Evolutionary conservation across 2,797 vertebrate genomes (phyloP).

Genomic region (Manis pentadactyla): DNA sequence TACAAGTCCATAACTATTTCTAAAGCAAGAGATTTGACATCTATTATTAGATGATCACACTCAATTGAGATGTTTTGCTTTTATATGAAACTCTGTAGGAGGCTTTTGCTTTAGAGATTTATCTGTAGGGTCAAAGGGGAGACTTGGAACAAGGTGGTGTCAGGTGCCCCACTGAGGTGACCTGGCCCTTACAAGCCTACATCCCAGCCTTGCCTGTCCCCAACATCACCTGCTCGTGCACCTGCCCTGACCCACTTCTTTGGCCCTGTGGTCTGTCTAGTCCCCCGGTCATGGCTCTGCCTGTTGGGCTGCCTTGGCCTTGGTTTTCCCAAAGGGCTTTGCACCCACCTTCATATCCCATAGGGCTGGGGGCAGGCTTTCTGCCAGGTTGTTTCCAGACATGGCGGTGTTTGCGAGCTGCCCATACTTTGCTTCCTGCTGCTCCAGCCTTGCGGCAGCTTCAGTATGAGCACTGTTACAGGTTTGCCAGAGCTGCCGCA

Average conservation of each 20-base stretch:
- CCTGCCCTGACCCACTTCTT: neutral
- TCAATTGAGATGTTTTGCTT: conserved; percentile 21
- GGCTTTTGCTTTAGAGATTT: neutral
- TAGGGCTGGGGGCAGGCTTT: conserved; percentile 84
- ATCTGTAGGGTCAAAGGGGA: neutral
- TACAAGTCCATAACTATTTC: neutral
- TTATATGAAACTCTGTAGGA: neutral
- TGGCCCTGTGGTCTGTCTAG: neutral
- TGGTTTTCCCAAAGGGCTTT: neutral
- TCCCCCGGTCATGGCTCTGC: neutral
- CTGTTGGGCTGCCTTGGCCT: neutral
- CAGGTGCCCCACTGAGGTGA: neutral
- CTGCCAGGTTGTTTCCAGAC: conserved; percentile 80
- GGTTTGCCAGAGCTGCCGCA: conserved; percentile 88
- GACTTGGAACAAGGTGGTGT: neutral
- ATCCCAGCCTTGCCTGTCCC: neutral
- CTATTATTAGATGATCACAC: neutral
- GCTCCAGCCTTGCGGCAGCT: conserved; percentile 72
- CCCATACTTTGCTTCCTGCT: conserved; percentile 83
- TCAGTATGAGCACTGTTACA: conserved; percentile 76
- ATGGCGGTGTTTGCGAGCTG: conserved; percentile 76
- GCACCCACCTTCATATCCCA: conserved; percentile 86
- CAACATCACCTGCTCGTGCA: neutral
- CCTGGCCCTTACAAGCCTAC: neutral
- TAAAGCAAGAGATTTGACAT: neutral